Base-by-base conservation (phyloP, 2,797 vertebrate genomes). In the Champsocephalus esox region DNA sequence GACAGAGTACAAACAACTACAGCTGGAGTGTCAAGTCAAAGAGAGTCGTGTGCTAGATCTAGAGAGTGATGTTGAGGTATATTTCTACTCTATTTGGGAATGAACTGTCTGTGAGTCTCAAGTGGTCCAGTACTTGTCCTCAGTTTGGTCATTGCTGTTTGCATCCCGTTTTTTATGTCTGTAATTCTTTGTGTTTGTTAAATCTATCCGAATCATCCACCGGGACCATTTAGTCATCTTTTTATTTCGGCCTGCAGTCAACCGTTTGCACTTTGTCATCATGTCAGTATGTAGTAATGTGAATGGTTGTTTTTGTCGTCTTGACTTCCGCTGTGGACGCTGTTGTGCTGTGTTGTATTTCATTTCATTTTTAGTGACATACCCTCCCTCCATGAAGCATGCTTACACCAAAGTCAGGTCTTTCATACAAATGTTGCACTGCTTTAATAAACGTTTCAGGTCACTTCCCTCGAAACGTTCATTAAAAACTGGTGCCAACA, bases 1-100 rank as follows among this genome's bases (percentile, higher is more conserved):
- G 83, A 91, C 94, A 90, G 95, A 96, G 82, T 95, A 93, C 92
- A 96, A 94, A 93, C 95, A 96, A 92, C 95, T 96, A 66, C 95
- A 96, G 88, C 93, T 94, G 92, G 94, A 96, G 88, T 89, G 56
- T 94, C 94, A 95, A 92, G 92, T 92, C 86, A 95, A 94, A 94
- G 95, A 96, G 85, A 91, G 91, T 87, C 93, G 90, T 78, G 89
- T 95, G 87, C 74, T 95, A 92, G 92, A 94, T 83, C 94, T 96
- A 94, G 95, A 96, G 88, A 94, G 90, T 86, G 94, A 96, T 87
- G 89, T 95, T 75, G 95, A 96, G 95, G 95, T 96, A 95, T 91
- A 67, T 68, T 73, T 89, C 83, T 73, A 81, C 75, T 84, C 79
- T 93, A 64, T 73, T 90, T 90, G 81, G 79, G 86, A 92, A 93